Evolutionary conservation across 2,113 vertebrate genomes (phyloP), one percentile per base, ranked within the genome.

Genomic region (Cynoglossus semilaevis): DNA sequence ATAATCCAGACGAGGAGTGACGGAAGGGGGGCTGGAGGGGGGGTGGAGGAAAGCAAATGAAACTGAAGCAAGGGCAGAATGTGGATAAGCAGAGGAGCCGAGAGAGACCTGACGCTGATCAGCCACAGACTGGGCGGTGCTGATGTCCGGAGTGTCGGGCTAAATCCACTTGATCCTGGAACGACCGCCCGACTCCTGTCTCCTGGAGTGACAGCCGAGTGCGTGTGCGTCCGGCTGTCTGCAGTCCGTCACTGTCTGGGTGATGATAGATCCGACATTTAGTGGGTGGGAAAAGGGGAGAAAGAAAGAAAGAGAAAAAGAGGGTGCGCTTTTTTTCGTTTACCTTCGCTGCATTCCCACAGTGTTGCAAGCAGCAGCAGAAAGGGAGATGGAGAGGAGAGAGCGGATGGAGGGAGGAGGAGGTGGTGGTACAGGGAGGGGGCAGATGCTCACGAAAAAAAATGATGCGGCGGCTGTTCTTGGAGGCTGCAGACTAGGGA

Each of bases 391-490:
- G 61, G 80, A 80, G 81, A 85, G 61, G 73, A 65, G 58, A 66
- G 75, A 67, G 76, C 67, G 68, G 64, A 46, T 44, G 56, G 47
- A 52, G 57, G 44, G 42, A 49, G 55, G 34, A 36, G 45, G 11
- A 38, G 37, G 12, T 9, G 1, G 37, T 42, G 11, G n/a, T 15
- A 41, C 14, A 56, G 66, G 55, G 77, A 56, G 77, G 69, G 58
- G 63, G 79, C 73, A 57, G 77, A 65, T 84, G 82, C 83, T 87
- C 87, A 86, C 78, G 86, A 88, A 87, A 89, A n/a, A 88, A 85
- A 89, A 83, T 86, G 87, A 90, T 90, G 89, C 88, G 83, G 87
- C 88, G 88, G 87, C 87, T 89, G 87, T 88, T 90, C 87, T 87
- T 87, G 83, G 84, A 88, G 88, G 80, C 87, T 90, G 88, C 87